A percentile compares a stretch with the other conserved stretches of the same genome.
Conservation (phyloP, 1,140 invertebrate species). For the Cotesia typhae region DNA sequence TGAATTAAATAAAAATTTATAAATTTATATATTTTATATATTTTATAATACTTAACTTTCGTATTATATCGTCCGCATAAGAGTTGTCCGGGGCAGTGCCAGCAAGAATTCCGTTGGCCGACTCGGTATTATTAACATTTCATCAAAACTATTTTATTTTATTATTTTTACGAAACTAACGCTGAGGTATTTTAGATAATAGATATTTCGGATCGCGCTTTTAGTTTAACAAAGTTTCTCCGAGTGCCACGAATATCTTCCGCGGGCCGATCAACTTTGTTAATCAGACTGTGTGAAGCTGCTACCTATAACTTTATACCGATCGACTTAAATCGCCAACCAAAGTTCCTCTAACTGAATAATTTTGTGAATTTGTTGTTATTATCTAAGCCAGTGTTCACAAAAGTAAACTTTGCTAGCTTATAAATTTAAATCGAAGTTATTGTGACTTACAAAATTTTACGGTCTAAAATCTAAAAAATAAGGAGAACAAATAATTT, state of each 20-base stretch:
- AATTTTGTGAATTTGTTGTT: no score
- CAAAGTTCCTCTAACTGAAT: no score
- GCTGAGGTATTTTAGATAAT: constrained; percentile 1
- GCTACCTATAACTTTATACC: neutral
- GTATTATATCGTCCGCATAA: neutral
- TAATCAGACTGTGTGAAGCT: neutral
- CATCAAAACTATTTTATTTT: constrained; percentile 2
- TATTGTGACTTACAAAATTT: no score
- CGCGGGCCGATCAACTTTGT: constrained; percentile 19
- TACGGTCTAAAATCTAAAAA: no score
- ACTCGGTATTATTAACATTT: neutral
- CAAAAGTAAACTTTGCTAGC: no score
- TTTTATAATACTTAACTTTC: neutral
- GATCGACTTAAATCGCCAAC: neutral
- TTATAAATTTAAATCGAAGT: no score
- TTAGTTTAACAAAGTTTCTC: neutral
- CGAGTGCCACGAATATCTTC: neutral
- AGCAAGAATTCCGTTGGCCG: constrained; percentile 15
- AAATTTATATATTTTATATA: no score
- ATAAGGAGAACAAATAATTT: no score
- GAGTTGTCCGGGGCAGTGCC: no score
- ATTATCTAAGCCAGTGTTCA: no score
- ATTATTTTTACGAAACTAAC: neutral
- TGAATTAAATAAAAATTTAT: no score
- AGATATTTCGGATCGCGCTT: neutral